Base-by-base conservation (phyloP, 2,888 invertebrate genomes). In the Prenolepis imparis region DNA sequence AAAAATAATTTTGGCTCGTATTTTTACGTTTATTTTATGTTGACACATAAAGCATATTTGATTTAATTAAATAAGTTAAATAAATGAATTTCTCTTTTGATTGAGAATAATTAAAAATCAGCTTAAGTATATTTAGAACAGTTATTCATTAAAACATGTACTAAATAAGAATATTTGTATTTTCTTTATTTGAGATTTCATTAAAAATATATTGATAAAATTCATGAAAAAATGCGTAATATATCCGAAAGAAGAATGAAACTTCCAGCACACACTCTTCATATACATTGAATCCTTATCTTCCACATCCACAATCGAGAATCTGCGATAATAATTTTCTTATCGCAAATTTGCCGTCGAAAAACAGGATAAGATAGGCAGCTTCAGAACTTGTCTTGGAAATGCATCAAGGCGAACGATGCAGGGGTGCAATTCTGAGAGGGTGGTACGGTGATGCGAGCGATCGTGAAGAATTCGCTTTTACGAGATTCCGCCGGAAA, bases 401-500 rank as follows among this genome's bases (percentile, higher is more conserved):
- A 63, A 36, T 82, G 63, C 83, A 78, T 83, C 80, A 72, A 73
- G 63, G 68, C 48, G 66, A 70, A 75, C 36, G 48, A 39, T 28
- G 66, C 21, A 39, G 63, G 63, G 75, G 15, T 21, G 66, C 39
- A 48, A 57, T 55, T 67, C n/a, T 44, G 8, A 39, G 59, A 48
- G 21, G 36, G 36, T 44, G 63, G 77, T 15, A 59, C 39, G 57
- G 74, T 68, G 57, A 55, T 24, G 82, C 21, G 72, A 67, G 83
- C 77, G 84, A 90, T 90, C 87, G 80, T 81, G 83, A 90, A 90
- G 90, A 90, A 90, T 90, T 88, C 85, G 83, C 87, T 87, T 90
- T 85, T 90, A 90, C 91, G 91, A 90, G 89, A 90, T 90, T 90
- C 91, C 87, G 84, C 70, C 83, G 85, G 84, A 75, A 86, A 87